Evolutionary conservation across 1,140 invertebrate genomes (phyloP).

Genomic region (Thereuonema tuberculata): DNA sequence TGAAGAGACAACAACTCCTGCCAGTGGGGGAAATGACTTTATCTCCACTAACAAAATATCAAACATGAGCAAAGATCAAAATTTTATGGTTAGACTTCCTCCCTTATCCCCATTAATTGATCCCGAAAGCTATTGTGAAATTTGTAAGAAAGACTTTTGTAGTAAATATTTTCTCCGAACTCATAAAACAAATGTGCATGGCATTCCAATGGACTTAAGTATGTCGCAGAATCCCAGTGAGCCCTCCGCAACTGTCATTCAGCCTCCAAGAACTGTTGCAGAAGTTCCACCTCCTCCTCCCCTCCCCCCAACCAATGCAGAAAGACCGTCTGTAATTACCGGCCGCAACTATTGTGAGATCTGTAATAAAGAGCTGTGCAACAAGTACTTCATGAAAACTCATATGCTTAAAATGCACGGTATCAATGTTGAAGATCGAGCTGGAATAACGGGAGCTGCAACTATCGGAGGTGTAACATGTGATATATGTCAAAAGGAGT

Average conservation of each 20-base stretch:
- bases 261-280: slow-evolving; percentile 2
- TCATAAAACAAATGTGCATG: slow-evolving; percentile 43
- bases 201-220: slow-evolving; percentile 16
- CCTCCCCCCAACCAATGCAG: slow-evolving; percentile 1
- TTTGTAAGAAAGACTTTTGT: slow-evolving; percentile 47
- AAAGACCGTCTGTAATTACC: slow-evolving; percentile 37
- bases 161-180: slow-evolving; percentile 42
- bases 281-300: neutral
- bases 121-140: slow-evolving; percentile 36
- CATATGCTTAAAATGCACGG: slow-evolving; percentile 99
- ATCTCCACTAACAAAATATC: neutral
- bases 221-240: slow-evolving; percentile 24
- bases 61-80: slow-evolving; percentile 8
- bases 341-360: slow-evolving; percentile 87
- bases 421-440: slow-evolving; percentile 65
- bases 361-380: slow-evolving; percentile 98
- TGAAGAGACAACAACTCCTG: slow-evolving; percentile 22
- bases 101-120: slow-evolving; percentile 13
- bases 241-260: slow-evolving; percentile 18
- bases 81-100: neutral
- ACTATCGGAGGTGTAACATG: slow-evolving; percentile 85
- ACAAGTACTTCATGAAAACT: slow-evolving; percentile 99
- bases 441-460: slow-evolving; percentile 29
- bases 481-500: slow-evolving; percentile 93
- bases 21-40: neutral